Evolutionary conservation across 1,140 invertebrate genomes (phyloP).

Genomic region (Diuraphis noxia): DNA sequence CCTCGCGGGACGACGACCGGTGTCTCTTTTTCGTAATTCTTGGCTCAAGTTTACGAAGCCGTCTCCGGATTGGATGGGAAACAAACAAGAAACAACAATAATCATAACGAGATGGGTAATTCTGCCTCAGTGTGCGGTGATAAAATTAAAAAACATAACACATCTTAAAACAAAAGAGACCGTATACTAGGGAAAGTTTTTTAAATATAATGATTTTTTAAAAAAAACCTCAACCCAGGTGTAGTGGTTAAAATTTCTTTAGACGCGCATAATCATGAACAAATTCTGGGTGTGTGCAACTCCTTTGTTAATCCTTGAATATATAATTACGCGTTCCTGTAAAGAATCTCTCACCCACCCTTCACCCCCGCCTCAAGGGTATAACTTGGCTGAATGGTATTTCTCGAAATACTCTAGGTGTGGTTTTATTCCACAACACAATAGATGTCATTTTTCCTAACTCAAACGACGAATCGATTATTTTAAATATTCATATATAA

Average conservation of each 20-base stretch:
- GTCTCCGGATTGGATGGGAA: slow-evolving; percentile 28
- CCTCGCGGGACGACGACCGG: slow-evolving; percentile 44
- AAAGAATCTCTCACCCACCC: neutral
- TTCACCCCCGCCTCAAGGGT: neutral
- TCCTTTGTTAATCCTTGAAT: slow-evolving; percentile 6
- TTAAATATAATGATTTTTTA: neutral
- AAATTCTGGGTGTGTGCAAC: neutral
- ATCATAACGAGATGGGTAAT: slow-evolving; percentile 32
- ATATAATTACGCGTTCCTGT: neutral
- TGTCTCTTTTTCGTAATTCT: slow-evolving; percentile 49
- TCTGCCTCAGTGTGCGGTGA: neutral
- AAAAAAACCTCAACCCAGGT: neutral
- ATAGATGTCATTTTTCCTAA: neutral
- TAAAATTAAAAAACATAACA: slow-evolving; percentile 48
- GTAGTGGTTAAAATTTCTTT: neutral
- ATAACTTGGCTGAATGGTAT: neutral
- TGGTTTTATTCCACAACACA: neutral
- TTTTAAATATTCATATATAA: neutral
- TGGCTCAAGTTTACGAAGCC: neutral
- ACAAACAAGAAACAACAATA: slow-evolving; percentile 50
- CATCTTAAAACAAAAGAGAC: slow-evolving; percentile 2
- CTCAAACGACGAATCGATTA: neutral
- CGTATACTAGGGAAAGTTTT: neutral
- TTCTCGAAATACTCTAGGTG: neutral
- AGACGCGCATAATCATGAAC: neutral